Evolutionary conservation across 2,797 vertebrate genomes (phyloP).

Genomic region (Thunnus albacares): DNA sequence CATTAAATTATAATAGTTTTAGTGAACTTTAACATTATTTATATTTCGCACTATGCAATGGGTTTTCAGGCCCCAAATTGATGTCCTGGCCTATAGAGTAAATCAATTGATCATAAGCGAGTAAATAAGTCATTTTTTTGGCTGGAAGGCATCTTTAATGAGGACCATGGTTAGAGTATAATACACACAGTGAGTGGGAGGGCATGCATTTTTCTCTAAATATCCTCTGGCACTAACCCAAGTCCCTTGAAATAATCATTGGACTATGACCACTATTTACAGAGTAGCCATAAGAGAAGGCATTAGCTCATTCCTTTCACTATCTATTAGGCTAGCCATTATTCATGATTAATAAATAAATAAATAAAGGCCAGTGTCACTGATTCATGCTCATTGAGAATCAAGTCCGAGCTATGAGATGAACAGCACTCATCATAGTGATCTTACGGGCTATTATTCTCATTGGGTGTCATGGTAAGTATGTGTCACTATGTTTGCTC

Average conservation of each 20-base stretch:
- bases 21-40: constrained; percentile 55
- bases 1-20: constrained; percentile 36
- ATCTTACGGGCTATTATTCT: constrained; percentile 36
- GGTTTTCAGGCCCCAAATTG: constrained; percentile 36
- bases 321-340: constrained; percentile 56
- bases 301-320: constrained; percentile 52
- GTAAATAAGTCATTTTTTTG: constrained; percentile 49
- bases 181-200: constrained; percentile 47
- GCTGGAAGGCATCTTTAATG: constrained; percentile 64
- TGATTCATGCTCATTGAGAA: constrained; percentile 40
- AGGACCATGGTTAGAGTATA: constrained; percentile 39
- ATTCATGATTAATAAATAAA: constrained; percentile 67
- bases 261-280: constrained; percentile 68
- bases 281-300: constrained; percentile 55
- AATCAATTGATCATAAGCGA: constrained; percentile 62
- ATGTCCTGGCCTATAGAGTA: constrained; percentile 21
- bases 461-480: constrained; percentile 26
- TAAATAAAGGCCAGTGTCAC: constrained; percentile 55
- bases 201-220: constrained; percentile 58
- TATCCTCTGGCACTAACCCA: constrained; percentile 65
- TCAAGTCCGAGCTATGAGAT: constrained; percentile 18
- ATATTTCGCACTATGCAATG: constrained; percentile 42
- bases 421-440: constrained; percentile 31
- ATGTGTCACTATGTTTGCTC: constrained; percentile 60
- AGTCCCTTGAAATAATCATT: constrained; percentile 62